Conservation (phyloP, 2,888 invertebrate species). For the Heliconius ethilla region DNA sequence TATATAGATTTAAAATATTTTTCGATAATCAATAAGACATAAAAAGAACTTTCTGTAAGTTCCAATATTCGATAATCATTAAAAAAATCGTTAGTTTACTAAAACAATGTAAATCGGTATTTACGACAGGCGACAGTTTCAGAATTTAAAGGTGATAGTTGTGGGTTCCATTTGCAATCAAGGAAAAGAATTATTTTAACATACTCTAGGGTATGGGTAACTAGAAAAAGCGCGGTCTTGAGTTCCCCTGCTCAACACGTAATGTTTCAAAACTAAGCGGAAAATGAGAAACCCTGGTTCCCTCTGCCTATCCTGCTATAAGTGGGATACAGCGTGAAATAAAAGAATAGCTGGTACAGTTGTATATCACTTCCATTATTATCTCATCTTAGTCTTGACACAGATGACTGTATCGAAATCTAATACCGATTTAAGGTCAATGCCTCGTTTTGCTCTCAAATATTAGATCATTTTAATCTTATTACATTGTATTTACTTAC, state of each 20-base stretch:
- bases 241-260: not conserved
- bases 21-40: not conserved
- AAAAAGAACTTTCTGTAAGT: no score
- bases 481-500: not conserved
- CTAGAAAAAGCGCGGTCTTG: not conserved
- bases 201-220: not conserved
- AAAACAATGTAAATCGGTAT: not conserved
- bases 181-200: not conserved
- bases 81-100: not conserved
- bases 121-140: not conserved
- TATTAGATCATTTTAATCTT: slow-evolving; percentile 18
- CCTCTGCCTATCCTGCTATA: not conserved
- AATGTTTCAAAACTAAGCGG: not conserved
- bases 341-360: not conserved
- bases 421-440: slow-evolving; percentile 39
- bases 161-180: not conserved
- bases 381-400: not conserved
- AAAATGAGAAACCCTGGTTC: not conserved
- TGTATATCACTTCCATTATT: not conserved
- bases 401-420: slow-evolving; percentile 31
- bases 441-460: slow-evolving; percentile 27
- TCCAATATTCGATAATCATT: no score
- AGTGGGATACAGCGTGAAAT: not conserved
- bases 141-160: not conserved
- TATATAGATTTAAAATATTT: not conserved